Evolutionary conservation across 2,888 invertebrate genomes (phyloP).

Genomic region (Epiblema foenella): DNA sequence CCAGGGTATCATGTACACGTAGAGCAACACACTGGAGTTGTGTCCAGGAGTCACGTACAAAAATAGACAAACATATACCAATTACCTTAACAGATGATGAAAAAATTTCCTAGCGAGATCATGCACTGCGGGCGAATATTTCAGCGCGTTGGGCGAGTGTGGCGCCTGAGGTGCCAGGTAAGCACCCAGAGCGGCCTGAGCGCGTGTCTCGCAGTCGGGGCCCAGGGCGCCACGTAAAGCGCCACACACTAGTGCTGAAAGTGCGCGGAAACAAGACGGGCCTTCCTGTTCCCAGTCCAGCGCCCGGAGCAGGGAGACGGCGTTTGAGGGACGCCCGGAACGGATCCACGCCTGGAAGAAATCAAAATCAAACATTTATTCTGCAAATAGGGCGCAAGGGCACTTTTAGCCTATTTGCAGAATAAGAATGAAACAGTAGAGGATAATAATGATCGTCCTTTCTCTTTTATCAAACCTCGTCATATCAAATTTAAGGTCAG

Average conservation of each 20-base stretch:
- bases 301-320: slow-evolving; percentile 76
- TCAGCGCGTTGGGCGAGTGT: slow-evolving; percentile 87
- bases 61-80: neutral
- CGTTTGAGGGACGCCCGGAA: slow-evolving; percentile 64
- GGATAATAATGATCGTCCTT: too few species aligned
- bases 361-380: too few species aligned
- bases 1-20: too few species aligned
- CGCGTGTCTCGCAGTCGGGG: slow-evolving; percentile 76
- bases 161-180: slow-evolving; percentile 90
- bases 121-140: slow-evolving; percentile 90
- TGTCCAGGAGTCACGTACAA: too few species aligned
- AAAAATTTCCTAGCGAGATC: slow-evolving; percentile 94
- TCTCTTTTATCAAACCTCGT: too few species aligned
- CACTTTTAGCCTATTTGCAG: too few species aligned
- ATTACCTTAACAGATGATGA: slow-evolving; percentile 91
- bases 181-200: slow-evolving; percentile 92
- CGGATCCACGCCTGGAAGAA: slow-evolving; percentile 69
- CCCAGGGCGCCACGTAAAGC: slow-evolving; percentile 56
- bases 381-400: too few species aligned
- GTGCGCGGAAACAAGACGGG: slow-evolving; percentile 88
- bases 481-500: too few species aligned
- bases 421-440: too few species aligned
- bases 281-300: slow-evolving; percentile 93
- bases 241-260: slow-evolving; percentile 81
- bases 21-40: too few species aligned